phyloP scores from a whole-genome alignment of 2,888 invertebrate genomes.

The Agrotis ipsilon region DNA sequence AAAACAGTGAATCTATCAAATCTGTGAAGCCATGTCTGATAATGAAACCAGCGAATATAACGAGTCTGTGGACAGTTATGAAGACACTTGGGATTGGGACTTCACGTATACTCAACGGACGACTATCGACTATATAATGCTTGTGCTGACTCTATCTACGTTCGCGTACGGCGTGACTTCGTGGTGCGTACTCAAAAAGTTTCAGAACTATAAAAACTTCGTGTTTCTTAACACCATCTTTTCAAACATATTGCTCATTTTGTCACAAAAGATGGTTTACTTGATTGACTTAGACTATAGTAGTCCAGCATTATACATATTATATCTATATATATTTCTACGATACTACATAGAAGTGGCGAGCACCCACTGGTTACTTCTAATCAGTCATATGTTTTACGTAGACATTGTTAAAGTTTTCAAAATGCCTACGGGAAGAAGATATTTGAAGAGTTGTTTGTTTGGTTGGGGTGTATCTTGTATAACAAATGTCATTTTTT shows the following conservation, averaged over 20 bases:
- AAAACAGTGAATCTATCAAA: neutral
- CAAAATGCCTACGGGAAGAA: neutral
- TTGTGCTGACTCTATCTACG: neutral
- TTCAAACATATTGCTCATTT: neutral
- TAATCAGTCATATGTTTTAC: constrained; percentile 6
- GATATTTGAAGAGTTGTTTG: too few relatives aligned
- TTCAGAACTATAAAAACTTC: neutral
- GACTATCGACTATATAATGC: too few relatives aligned
- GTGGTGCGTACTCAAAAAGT: constrained; percentile 1
- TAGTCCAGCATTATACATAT: too few relatives aligned
- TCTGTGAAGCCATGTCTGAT: neutral
- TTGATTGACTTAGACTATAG: too few relatives aligned
- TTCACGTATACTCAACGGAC: too few relatives aligned
- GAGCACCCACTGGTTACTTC: neutral
- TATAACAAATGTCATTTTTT: too few relatives aligned
- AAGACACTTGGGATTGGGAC: neutral
- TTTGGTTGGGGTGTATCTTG: too few relatives aligned
- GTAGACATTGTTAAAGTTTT: constrained; percentile 1
- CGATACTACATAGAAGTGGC: neutral
- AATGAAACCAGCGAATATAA: neutral
- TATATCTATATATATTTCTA: neutral
- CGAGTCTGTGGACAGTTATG: neutral
- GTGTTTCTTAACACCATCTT: constrained; percentile 2
- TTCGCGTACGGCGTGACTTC: neutral
- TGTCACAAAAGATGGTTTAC: too few relatives aligned